Base-by-base conservation (phyloP, 2,888 invertebrate species). In the Macaria liturata region DNA sequence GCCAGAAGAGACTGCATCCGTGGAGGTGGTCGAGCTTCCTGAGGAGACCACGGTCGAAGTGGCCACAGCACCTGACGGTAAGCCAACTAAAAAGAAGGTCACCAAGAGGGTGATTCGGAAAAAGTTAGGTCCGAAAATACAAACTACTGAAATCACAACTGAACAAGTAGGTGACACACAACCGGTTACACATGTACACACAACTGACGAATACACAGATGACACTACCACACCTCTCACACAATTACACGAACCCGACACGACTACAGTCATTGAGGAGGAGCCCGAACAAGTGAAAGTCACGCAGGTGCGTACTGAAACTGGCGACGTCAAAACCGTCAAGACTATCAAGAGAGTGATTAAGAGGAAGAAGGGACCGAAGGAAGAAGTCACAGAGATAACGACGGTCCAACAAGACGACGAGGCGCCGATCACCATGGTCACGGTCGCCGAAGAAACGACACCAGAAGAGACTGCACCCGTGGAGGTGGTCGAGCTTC, bases 41-140 rank as follows among this genome's bases (percentile, higher is more conserved):
- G 77, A 75, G 46, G 68, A 72, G 32, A 75, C 80, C 0, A 63
- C 70, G 0, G 65, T 79, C 4, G 81, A 87, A 60, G 89, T 91
- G 59, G 68, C 81, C 0, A 72, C 81, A 4, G 54, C 67, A 5
- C 65, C 67, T 0, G 71, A 72, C 31, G 72, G 74, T 66, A 73
- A 70, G 72, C 67, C 60, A 3, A 62, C 57, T 7, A 70, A 67
- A 54, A 76, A 68, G 58, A 82, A 67, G 3, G 62, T 71, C 5
- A 75, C 73, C 49, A 76, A 73, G 57, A 59, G 79, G 3, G 67
- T 66, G 0, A 74, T 81, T 9, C 80, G 76, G 58, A 78, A 75
- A 60, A 75, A 74, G 43, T 64, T 69, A 46, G 78, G 78, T 60
- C 59, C 75, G 4, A 65, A 73, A 65, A 55, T 82, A 43, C 64